Evolutionary conservation across 2,113 vertebrate genomes (phyloP).

Genomic region (Paratilapia polleni): DNA sequence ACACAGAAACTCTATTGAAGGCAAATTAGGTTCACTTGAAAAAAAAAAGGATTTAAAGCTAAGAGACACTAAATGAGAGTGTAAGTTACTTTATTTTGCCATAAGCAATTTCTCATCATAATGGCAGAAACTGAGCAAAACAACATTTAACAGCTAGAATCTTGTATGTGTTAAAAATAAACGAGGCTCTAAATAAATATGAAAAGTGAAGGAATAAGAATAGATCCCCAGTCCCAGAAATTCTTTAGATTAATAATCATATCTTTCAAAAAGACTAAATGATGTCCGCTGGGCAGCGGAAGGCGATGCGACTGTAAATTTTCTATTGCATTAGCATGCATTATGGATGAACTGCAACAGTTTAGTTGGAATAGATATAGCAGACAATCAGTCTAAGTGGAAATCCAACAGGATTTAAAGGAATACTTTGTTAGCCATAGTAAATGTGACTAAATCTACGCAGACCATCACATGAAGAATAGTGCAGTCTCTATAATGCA

Average conservation of each 20-base stretch:
- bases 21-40: neutral
- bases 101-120: neutral
- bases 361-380: neutral
- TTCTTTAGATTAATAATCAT: constrained; percentile 5
- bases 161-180: neutral
- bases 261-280: constrained; percentile 29
- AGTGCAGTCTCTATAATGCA: neutral
- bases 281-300: neutral
- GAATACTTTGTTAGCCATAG: neutral
- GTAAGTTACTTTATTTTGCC: neutral
- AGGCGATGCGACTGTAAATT: neutral
- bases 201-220: neutral
- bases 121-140: neutral
- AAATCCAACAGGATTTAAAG: neutral
- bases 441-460: neutral
- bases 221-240: neutral
- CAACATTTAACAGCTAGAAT: neutral
- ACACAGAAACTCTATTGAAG: constrained; percentile 6
- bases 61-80: neutral
- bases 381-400: neutral
- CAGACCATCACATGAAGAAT: neutral
- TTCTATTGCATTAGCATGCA: neutral
- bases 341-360: constrained; percentile 3
- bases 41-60: constrained; percentile 4
- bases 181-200: neutral